Evolutionary conservation across 2,113 vertebrate genomes (phyloP), one percentile per base, ranked within the genome.

Genomic region (Pogonocichla stellata): DNA sequence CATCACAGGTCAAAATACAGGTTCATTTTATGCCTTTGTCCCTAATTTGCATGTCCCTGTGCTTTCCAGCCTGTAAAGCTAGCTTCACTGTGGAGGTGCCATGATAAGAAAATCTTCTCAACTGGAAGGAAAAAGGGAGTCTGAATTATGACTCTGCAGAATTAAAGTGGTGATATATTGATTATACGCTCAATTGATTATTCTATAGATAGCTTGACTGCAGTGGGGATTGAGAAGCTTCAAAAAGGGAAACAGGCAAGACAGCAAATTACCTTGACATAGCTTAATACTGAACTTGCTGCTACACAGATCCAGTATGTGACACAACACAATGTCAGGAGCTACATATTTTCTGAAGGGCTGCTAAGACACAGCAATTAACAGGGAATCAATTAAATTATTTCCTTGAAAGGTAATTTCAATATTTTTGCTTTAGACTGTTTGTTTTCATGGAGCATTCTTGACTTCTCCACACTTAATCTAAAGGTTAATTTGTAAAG

Each of bases 141-240:
- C 40, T 33, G 45, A 82, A 79, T 90, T 83, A 64, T 61, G 70
- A 87, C 56, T 74, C 53, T 77, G 62, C 78, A 92, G 77, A 91
- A 80, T 66, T 50, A 26, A 69, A 93, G 28, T 53, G 81, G 72
- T 73, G 29, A 14, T 64, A 19, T 88, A 92, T 86, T 93, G 93
- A 83, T 95, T 91, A 14, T 74, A 48, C 1, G 5, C 58, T 43
- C 19, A 28, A 92, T 85, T 80, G 86, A 90, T 91, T 90, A 48
- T 77, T 89, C 80, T 85, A 73, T 74, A 89, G 92, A 80, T 86
- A 94, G 92, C 65, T 93, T 70, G 58, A 31, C 79, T 75, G 73
- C 51, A 71, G 11, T 47, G 31, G n/a, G 33, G 57, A 83, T 26
- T 72, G 56, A 80, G 75, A 80, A 86, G 22, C 34, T 56, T 70